Evolutionary conservation across 2,797 vertebrate genomes (phyloP).

Genomic region (Eleutherodactylus coqui): DNA sequence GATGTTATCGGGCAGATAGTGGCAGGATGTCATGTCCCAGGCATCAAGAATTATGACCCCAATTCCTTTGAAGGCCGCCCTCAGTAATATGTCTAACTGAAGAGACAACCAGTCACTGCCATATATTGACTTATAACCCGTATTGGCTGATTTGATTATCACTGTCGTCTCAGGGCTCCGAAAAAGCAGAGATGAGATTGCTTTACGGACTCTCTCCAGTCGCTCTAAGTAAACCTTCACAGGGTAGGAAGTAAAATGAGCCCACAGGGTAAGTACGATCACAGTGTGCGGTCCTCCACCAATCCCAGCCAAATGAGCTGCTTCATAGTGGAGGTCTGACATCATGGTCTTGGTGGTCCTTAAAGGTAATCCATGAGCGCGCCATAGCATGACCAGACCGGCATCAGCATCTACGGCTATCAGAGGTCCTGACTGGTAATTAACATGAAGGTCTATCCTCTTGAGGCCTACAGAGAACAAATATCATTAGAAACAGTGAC

Average conservation of each 20-base stretch:
- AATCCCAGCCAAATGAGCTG: not conserved
- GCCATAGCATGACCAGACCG: constrained; percentile 56
- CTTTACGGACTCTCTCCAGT: not conserved
- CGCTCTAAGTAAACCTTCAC: not conserved
- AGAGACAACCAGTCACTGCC: constrained; percentile 72
- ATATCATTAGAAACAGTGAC: not conserved
- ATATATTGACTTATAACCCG: constrained; percentile 68
- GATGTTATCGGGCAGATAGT: constrained; percentile 61
- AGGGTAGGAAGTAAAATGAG: not conserved
- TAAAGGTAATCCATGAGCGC: constrained; percentile 66
- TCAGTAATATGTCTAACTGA: constrained; percentile 67
- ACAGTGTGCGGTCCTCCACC: not conserved
- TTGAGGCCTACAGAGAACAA: constrained; percentile 50
- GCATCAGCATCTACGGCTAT: constrained; percentile 61
- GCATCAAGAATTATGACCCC: constrained; percentile 67
- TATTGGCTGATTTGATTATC: constrained; percentile 66
- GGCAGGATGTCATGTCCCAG: constrained; percentile 72
- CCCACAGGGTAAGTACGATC: not conserved
- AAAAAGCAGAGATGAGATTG: not conserved
- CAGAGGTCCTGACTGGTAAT: constrained; percentile 62
- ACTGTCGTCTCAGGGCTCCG: not conserved
- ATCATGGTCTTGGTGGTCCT: constrained; percentile 53
- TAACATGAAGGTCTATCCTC: constrained; percentile 62
- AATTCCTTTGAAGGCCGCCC: not conserved
- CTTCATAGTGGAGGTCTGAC: constrained; percentile 21